phyloP scores from a whole-genome alignment of 2,888 invertebrate species.

The Chouioia cunea region DNA sequence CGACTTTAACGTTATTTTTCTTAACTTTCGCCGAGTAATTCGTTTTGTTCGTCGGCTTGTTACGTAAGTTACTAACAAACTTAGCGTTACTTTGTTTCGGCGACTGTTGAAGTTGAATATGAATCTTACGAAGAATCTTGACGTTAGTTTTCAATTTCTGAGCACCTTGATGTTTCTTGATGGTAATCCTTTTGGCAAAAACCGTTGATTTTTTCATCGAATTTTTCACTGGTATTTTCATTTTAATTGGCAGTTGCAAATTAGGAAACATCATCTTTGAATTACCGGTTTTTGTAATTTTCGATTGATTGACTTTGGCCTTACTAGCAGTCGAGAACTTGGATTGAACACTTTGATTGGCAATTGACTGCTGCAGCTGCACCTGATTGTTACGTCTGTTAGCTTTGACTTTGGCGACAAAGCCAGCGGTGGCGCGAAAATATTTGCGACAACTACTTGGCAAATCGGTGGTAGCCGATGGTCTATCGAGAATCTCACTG shows the following conservation, averaged over 20 bases:
- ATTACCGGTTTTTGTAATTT: constrained; percentile 1
- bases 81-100: background rate
- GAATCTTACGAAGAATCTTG: constrained; percentile 12
- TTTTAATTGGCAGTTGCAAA: background rate
- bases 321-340: too few relatives aligned
- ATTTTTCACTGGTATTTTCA: constrained; percentile 12
- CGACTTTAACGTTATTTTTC: background rate
- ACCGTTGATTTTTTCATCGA: constrained; percentile 13
- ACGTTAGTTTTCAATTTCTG: constrained; percentile 13
- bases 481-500: constrained; percentile 4
- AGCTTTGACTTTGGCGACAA: too few relatives aligned
- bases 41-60: constrained; percentile 9
- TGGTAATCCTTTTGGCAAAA: background rate
- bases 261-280: constrained; percentile 12
- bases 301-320: background rate
- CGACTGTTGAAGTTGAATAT: constrained; percentile 5
- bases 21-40: constrained; percentile 8
- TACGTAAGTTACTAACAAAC: background rate
- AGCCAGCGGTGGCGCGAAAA: too few relatives aligned
- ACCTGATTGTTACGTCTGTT: too few relatives aligned
- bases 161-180: constrained; percentile 23
- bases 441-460: too few relatives aligned
- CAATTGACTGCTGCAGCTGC: too few relatives aligned
- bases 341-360: too few relatives aligned
- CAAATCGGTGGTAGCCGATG: background rate